Evolutionary conservation across 2,113 vertebrate genomes (phyloP).

Genomic region (Athene cunicularia): DNA sequence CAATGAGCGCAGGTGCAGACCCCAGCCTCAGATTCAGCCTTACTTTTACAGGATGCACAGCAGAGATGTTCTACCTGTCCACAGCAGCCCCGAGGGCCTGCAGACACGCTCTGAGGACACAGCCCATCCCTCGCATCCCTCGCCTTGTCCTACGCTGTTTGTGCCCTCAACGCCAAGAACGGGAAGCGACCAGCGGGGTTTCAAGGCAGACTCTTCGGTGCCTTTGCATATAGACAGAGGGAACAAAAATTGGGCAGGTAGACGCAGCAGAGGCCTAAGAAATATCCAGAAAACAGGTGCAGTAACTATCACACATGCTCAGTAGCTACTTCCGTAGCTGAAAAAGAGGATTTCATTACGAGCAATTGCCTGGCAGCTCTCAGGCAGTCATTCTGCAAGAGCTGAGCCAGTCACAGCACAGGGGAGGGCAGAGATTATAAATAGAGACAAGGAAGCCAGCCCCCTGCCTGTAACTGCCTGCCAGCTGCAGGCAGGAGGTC

Average conservation of each 20-base stretch:
- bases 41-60: background rate
- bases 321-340: constrained; percentile 26
- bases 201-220: background rate
- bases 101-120: background rate
- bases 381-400: background rate
- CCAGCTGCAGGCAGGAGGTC: background rate
- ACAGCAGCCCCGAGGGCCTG: background rate
- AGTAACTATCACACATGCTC: constrained; percentile 32
- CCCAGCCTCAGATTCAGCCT: background rate
- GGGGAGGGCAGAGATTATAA: background rate
- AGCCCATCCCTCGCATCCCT: background rate
- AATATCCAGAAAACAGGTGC: constrained; percentile 30
- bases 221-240: rapidly evolving
- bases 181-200: rapidly evolving
- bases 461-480: background rate
- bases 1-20: background rate
- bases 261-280: background rate
- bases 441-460: background rate
- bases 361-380: background rate
- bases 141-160: background rate
- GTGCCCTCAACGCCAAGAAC: rapidly evolving
- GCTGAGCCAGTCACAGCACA: background rate
- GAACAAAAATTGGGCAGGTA: background rate
- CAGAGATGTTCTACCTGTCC: background rate
- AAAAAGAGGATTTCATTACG: background rate